phyloP scores from a whole-genome alignment of 1,140 invertebrate species.

The Brachionus plicatilis region DNA sequence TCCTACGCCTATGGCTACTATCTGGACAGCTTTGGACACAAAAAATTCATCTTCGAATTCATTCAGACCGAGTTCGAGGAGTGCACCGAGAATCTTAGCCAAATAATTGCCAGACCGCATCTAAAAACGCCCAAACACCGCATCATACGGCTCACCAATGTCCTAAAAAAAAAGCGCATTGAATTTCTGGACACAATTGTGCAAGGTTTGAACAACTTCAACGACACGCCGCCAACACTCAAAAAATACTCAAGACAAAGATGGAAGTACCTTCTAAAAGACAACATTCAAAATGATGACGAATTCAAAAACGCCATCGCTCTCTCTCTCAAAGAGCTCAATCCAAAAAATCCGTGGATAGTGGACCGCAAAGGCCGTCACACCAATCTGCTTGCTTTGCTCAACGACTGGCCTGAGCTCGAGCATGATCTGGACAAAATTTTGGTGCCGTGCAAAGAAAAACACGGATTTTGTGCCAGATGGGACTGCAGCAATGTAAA shows the following conservation, averaged over 20 bases:
- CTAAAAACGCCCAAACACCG: constrained; percentile 62
- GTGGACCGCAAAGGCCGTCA: constrained; percentile 60
- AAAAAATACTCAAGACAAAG: constrained; percentile 49
- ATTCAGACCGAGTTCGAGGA: constrained; percentile 69
- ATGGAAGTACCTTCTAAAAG: constrained; percentile 40
- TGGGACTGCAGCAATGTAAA: constrained; percentile 39
- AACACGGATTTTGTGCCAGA: constrained; percentile 46
- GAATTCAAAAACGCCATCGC: constrained; percentile 56
- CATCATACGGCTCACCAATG: constrained; percentile 62
- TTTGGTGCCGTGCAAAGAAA: constrained; percentile 42
- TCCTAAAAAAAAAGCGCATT: constrained; percentile 62
- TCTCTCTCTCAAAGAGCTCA: constrained; percentile 58
- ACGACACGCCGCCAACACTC: constrained; percentile 62
- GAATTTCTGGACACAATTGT: constrained; percentile 65
- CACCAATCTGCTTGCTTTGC: constrained; percentile 58
- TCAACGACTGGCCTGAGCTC: constrained; percentile 63
- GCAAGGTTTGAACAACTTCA: constrained; percentile 64
- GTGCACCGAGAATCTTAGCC: constrained; percentile 64
- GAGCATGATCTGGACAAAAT: constrained; percentile 60
- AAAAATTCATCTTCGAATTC: constrained; percentile 67
- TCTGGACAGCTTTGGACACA: constrained; percentile 64
- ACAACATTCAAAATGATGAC: constrained; percentile 36
- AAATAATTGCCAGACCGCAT: constrained; percentile 65
- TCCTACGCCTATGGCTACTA: constrained; percentile 68
- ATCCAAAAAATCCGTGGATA: constrained; percentile 61